Evolutionary conservation across 2,113 vertebrate genomes (phyloP).

Genomic region (Recurvirostra avosetta): DNA sequence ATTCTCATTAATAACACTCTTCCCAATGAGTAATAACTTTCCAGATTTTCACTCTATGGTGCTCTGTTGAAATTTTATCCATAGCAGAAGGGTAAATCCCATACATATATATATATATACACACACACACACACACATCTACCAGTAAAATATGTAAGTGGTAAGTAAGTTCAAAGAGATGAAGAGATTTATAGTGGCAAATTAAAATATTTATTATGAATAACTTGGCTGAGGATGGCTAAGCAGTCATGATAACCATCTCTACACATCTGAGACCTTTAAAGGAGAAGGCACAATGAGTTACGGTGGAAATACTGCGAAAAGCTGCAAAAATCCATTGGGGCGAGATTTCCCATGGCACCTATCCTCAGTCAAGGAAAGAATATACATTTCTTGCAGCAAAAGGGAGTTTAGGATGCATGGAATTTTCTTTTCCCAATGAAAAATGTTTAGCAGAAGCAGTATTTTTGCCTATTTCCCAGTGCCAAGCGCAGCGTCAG

Average conservation of each 20-base stretch:
- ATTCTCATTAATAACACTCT: background rate
- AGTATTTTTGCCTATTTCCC: background rate
- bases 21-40: background rate
- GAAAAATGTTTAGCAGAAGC: background rate
- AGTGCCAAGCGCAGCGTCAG: background rate
- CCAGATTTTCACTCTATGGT: background rate
- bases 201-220: background rate
- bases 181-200: background rate
- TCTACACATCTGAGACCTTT: background rate
- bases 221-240: background rate
- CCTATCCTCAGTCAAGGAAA: background rate
- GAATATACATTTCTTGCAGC: background rate
- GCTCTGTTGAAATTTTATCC: background rate
- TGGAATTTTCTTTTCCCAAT: background rate
- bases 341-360: background rate
- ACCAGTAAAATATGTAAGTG: background rate
- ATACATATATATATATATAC: background rate
- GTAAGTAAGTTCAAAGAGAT: background rate
- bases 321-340: background rate
- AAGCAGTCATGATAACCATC: background rate
- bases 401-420: background rate
- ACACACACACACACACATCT: background rate
- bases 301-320: background rate
- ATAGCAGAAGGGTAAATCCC: background rate
- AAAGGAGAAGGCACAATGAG: background rate